These are phyloP conservation scores for Forpus xanthops DNA, from an alignment of 2,797 vertebrate genomes.

Conservation along the genomic window DNA sequence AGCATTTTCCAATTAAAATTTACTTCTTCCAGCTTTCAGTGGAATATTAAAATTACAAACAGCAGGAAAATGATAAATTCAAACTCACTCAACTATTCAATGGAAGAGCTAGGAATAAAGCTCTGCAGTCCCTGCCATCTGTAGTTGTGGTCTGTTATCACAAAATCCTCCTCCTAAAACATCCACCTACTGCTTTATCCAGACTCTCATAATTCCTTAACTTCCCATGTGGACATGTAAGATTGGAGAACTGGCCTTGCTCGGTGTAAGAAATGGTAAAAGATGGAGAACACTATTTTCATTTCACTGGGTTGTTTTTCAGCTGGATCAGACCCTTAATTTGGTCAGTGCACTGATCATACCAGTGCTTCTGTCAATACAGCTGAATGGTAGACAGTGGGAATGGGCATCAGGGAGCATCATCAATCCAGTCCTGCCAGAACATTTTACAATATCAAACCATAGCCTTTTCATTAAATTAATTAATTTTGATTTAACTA, in stretches of 20 bases:
- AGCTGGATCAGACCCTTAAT: neutral
- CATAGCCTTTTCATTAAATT: neutral
- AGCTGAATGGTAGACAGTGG: neutral
- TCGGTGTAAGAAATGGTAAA: neutral
- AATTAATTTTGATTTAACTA: constrained; percentile 33
- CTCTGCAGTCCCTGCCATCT: neutral
- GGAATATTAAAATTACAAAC: neutral
- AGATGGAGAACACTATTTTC: neutral
- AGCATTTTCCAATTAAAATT: neutral
- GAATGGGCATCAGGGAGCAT: neutral
- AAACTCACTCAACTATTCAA: neutral
- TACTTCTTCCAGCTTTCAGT: neutral
- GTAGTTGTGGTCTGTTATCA: neutral
- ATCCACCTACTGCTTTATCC: neutral
- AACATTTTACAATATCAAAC: neutral
- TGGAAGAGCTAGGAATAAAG: neutral
- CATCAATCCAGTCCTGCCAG: neutral
- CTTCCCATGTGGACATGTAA: neutral
- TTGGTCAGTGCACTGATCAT: neutral
- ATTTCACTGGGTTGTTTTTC: neutral
- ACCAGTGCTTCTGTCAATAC: neutral
- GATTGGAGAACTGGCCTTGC: neutral
- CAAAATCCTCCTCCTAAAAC: neutral
- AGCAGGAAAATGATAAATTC: neutral
- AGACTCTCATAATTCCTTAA: neutral